Evolutionary conservation across 2,797 vertebrate genomes (phyloP), one percentile per base, ranked within the genome.

Genomic region (Cheirogaleus major): DNA sequence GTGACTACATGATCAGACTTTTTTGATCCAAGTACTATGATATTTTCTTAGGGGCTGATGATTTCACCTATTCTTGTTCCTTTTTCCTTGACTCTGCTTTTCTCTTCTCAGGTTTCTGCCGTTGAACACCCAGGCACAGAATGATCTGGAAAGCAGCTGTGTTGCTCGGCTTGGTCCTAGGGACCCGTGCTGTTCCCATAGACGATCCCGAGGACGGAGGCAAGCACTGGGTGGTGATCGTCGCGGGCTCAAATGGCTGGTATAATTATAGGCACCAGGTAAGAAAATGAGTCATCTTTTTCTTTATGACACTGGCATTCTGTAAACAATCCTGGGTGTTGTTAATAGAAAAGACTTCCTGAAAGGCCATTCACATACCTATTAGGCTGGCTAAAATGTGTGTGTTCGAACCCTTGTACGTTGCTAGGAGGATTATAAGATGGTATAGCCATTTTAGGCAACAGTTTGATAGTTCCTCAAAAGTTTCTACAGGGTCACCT

Each of bases 201-300:
- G 98, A 99, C 79, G 97, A 99, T 0, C 96, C 98, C 0, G 98
- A 99, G n/a, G 97, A 98, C 6, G 99, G 99, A 23, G 99, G 98
- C 94, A 99, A 99, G 95, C 99, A 99, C 98, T 99, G 99, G 99
- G 99, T 99, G 67, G 98, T 99, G 27, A 99, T 99, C 4, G 99
- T 99, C 0, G 99, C 99, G 0, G 99, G 99, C 0, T 99, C 99
- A 0, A 99, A 98, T 0, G 99, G 99, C 98, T 99, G 99, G 99
- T 99, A 99, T 98, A 99, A 99, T 98, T 99, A 99, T 95, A 99
- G 99, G 85, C 99, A 99, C 97, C 99, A 99, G 99, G 99, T 99
- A 98, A 99, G 99, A 79, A 65, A 0, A 25, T 1, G 27, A 23
- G 14, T 22, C 0, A 15, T 30, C 4, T 7, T 59, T 38, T 55